A percentile compares a stretch with the other conserved stretches of the same genome.
Conservation (phyloP, 2,113 vertebrate species). For the Petrocephalus microphthalmus region DNA sequence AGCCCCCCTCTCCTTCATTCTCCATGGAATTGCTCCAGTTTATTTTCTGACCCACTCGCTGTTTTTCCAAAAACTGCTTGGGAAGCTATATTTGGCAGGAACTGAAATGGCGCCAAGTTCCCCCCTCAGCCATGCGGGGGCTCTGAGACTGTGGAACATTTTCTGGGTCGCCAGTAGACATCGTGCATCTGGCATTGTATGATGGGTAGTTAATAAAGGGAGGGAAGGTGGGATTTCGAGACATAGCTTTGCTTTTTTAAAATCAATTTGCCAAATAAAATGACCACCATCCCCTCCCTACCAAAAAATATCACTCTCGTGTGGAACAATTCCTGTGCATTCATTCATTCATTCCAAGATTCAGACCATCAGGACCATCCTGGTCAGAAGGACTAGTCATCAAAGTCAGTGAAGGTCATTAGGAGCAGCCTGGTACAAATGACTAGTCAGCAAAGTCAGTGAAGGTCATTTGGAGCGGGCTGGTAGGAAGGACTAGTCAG, state of each 20-base stretch:
- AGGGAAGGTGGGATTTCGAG: background rate
- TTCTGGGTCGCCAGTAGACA: background rate
- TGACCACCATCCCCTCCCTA: background rate
- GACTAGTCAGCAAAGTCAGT: background rate
- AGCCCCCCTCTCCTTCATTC: background rate
- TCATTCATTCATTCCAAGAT: background rate
- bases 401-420: background rate
- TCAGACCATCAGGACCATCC: background rate
- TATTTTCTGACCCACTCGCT: constrained; percentile 16
- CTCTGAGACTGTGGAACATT: background rate
- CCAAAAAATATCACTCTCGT: background rate
- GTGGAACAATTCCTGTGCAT: background rate
- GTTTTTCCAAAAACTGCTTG: constrained; percentile 25
- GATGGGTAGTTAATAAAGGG: background rate
- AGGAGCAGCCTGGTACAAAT: background rate
- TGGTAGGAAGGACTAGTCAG: background rate
- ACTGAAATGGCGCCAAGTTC: constrained; percentile 14
- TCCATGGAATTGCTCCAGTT: constrained; percentile 6
- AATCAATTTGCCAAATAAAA: background rate
- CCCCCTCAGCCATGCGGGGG: background rate
- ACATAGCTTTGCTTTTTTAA: background rate
- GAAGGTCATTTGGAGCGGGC: background rate
- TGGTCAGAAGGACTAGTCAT: background rate
- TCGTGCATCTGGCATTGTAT: background rate
- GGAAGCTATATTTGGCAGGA: constrained; percentile 19